A percentile compares a stretch with the other conserved stretches of the same genome.
Evolutionary conservation across 2,113 vertebrate species (phyloP).

Genomic region (Hydropotes inermis): DNA sequence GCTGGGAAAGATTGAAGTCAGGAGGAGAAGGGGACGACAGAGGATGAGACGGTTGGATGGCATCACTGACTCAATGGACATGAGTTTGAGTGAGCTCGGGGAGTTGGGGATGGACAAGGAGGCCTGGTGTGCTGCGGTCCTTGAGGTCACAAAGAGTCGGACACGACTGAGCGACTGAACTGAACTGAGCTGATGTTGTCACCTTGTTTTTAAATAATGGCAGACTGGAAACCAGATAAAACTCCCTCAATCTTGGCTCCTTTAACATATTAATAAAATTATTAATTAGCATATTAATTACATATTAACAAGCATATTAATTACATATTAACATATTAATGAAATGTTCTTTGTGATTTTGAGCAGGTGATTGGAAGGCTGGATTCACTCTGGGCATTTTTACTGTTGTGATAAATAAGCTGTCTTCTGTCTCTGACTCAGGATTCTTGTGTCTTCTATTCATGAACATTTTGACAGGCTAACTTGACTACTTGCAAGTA

Average conservation of each 20-base stretch:
- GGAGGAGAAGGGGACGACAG: neutral
- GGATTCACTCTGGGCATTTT: neutral
- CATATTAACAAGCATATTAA: neutral
- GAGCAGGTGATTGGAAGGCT: neutral
- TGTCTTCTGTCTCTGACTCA: neutral
- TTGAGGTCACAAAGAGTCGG: rapidly evolving
- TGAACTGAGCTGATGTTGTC: neutral
- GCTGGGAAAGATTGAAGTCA: neutral
- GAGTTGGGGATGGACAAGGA: neutral
- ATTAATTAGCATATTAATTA: neutral
- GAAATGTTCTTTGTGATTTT: neutral
- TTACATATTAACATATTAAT: neutral
- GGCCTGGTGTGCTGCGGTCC: rapidly evolving
- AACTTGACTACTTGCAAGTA: neutral
- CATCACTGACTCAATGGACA: rapidly evolving
- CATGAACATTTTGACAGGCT: neutral
- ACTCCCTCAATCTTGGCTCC: neutral
- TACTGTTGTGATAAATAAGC: neutral
- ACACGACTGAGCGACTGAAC: rapidly evolving
- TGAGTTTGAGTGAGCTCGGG: neutral
- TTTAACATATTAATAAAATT: neutral
- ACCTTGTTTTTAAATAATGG: neutral
- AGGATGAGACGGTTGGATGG: neutral
- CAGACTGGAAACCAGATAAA: neutral
- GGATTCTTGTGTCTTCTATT: neutral